Base-by-base conservation (phyloP, 37 sponge, comb jelly and placozoan species). In the Diacarnus erythraeanus region DNA sequence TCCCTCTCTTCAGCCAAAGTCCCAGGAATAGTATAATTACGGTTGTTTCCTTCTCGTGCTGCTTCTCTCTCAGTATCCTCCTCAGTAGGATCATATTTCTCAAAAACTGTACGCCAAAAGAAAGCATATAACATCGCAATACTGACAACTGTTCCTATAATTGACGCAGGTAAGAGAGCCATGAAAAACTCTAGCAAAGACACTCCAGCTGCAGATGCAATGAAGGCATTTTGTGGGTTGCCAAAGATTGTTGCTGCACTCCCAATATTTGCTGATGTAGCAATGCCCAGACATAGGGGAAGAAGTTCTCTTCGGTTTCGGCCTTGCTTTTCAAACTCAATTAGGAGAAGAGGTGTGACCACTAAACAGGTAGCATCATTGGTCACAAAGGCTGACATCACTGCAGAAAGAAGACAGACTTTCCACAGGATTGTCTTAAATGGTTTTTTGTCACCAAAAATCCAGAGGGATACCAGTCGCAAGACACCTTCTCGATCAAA, bases 201-300 rank as follows among this genome's bases (percentile, higher is more conserved):
- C 22, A 90, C 83, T 0, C 71, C 83, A 41, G 88, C 84, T 25
- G 80, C 57, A 12, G 92, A 79, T 20, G 91, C 94, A 66, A 94
- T 94, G 80, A 90, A 94, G 9, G 94, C 94, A 77, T 94, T 94
- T 71, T 94, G 91, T 3, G 94, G 94, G 54, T 94, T 94, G 9
- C 94, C 94, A 75, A 94, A 90, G 23, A 94, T 80, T 0, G 94
- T 94, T 5, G 94, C 94, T 15, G 91, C 91, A 81, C 94, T 94
- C 15, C 94, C 94, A 38, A 94, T 94, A 66, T 94, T 94, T 3
- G 91, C 80, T 54, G 88, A 84, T 18, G 94, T 94, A 9, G 94
- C 94, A 43, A 94, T 94, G 5, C 84, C 94, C 5, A 94, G 81
- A 30, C 77, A 75, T 34, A 94, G 77, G 3, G 90, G 88, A 4